Conservation (phyloP, 2,888 invertebrate species). For the Bembecia ichneumoniformis region DNA sequence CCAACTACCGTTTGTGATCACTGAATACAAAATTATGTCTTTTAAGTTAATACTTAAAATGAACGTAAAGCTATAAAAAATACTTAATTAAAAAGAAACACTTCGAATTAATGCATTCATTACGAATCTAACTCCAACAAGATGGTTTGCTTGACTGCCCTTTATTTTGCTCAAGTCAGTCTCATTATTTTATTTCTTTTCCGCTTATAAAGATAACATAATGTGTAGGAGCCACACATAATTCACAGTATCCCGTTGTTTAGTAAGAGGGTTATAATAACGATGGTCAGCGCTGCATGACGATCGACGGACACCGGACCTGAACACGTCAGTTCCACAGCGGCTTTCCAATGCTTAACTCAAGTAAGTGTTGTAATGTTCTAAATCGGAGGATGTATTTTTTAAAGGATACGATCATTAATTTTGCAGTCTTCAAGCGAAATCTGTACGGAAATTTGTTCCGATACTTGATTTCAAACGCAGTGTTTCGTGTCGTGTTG, state of each 20-base stretch:
- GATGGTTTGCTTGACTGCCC: too few species aligned
- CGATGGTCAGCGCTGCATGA: conserved; percentile 45
- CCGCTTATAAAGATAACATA: conserved; percentile 5
- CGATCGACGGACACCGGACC: conserved; percentile 29
- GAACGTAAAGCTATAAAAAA: too few species aligned
- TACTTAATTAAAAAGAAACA: too few species aligned
- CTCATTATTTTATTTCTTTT: too few species aligned
- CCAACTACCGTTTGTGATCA: too few species aligned
- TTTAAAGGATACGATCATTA: background rate
- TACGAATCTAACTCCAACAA: too few species aligned
- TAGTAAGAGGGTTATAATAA: conserved; percentile 39
- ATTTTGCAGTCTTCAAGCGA: background rate
- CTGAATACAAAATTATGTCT: too few species aligned
- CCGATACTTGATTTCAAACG: background rate
- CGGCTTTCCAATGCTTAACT: conserved; percentile 26
- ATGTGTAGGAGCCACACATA: conserved; percentile 52
- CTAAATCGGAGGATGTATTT: background rate
- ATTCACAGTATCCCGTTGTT: conserved; percentile 64
- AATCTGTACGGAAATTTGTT: background rate
- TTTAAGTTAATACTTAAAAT: too few species aligned
- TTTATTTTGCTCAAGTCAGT: background rate
- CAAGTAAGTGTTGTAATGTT: conserved; percentile 5
- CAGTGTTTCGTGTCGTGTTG: background rate
- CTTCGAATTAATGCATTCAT: too few species aligned
- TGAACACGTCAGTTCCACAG: conserved; percentile 26